A percentile compares a stretch with the other conserved stretches of the same genome.
Conservation (phyloP, 2,113 vertebrate genomes). For the Solea solea region DNA sequence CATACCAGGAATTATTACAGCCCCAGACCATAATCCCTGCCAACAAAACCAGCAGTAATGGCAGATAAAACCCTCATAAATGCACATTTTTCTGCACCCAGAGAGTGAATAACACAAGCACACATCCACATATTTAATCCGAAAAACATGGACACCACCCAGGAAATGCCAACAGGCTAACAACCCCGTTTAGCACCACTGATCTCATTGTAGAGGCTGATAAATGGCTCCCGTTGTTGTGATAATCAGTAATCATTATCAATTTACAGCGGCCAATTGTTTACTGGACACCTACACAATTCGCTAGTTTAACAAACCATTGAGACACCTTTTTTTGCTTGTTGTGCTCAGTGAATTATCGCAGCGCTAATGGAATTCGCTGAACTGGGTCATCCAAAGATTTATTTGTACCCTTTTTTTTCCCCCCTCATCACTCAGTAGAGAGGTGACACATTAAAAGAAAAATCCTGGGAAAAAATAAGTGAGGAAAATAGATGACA, state of each 20-base stretch:
- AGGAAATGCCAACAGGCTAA: neutral
- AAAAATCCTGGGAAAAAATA: neutral
- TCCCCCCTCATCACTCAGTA: neutral
- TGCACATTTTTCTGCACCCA: too few relatives aligned
- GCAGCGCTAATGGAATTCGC: neutral
- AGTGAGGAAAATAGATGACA: neutral
- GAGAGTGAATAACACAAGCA: neutral
- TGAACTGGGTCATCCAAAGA: conserved; percentile 4
- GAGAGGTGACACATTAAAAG: neutral
- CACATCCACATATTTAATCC: neutral
- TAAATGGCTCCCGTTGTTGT: conserved; percentile 47
- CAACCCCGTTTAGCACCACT: neutral
- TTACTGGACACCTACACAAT: conserved; percentile 51
- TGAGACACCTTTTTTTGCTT: conserved; percentile 4
- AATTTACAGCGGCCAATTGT: conserved; percentile 59
- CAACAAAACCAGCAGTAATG: neutral
- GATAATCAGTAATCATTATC: conserved; percentile 71
- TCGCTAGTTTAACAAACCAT: conserved; percentile 42
- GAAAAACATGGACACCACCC: neutral
- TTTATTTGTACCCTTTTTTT: conserved; percentile 3
- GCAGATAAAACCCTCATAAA: neutral
- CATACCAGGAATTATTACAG: neutral
- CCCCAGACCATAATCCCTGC: neutral
- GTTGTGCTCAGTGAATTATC: conserved; percentile 21
- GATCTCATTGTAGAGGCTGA: conserved; percentile 29